Evolutionary conservation across 2,113 vertebrate genomes (phyloP).

Genomic region (Malurus melanocephalus): DNA sequence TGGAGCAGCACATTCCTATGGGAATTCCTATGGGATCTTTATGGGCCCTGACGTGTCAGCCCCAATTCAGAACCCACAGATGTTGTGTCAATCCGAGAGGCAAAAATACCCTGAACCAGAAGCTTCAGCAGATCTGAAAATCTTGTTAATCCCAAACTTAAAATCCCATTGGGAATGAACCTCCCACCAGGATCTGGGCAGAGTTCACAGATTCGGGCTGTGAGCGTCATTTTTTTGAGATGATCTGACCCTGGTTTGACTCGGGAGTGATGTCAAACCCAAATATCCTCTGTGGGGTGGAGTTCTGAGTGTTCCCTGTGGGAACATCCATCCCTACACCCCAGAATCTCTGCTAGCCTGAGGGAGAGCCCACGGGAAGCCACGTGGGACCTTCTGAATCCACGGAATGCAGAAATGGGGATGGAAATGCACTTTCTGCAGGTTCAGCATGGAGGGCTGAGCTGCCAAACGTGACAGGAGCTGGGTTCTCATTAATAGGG

Average conservation of each 20-base stretch:
- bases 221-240: not conserved
- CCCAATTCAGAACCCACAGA: rapidly evolving
- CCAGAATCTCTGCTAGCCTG: rapidly evolving
- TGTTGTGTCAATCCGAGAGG: not conserved
- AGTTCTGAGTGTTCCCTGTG: not conserved
- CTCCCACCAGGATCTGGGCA: not conserved
- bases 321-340: not conserved
- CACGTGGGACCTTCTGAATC: not conserved
- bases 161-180: not conserved
- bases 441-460: not conserved
- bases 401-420: too few relatives aligned
- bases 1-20: not conserved
- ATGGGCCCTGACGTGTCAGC: rapidly evolving
- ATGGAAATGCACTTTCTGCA: not conserved
- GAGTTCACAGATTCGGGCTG: not conserved
- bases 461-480: not conserved
- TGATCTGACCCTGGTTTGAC: rapidly evolving
- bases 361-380: rapidly evolving
- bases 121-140: not conserved
- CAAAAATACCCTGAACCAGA: not conserved
- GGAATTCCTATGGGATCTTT: not conserved
- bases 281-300: not conserved
- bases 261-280: rapidly evolving
- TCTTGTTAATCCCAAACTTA: not conserved
- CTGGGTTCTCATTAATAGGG: not conserved